Evolutionary conservation across 2,113 vertebrate genomes (phyloP).

Genomic region (Psilopsiagon aurifrons): DNA sequence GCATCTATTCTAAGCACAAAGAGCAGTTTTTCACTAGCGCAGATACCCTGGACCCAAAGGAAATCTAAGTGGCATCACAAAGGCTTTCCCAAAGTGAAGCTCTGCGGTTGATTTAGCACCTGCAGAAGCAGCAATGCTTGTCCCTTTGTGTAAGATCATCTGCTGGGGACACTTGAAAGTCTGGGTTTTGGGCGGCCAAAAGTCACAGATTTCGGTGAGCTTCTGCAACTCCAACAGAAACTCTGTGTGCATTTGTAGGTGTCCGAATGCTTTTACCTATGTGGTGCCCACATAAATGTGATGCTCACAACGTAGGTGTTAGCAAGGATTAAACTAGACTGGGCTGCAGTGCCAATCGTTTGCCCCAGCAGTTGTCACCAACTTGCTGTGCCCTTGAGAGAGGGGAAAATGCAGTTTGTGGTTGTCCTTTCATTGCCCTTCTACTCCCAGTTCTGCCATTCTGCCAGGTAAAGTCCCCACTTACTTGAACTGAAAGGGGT

Average conservation of each 20-base stretch:
- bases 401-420: background rate
- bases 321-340: background rate
- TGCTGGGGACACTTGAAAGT: background rate
- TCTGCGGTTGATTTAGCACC: background rate
- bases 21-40: background rate
- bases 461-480: background rate
- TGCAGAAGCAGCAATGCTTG: background rate
- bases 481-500: background rate
- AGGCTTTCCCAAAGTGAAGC: background rate
- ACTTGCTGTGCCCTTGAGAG: background rate
- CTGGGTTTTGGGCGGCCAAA: background rate
- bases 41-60: background rate
- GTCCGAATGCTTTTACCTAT: background rate
- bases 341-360: background rate
- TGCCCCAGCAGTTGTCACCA: background rate
- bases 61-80: background rate
- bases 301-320: background rate
- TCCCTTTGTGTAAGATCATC: background rate
- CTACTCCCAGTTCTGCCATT: background rate
- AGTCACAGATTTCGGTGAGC: background rate
- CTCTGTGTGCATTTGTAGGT: background rate
- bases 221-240: background rate
- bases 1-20: background rate
- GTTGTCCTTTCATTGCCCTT: rapidly evolving
- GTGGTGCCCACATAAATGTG: rapidly evolving